Evolutionary conservation across 2,113 vertebrate species (phyloP).

Genomic region (Dasyornis broadbenti): DNA sequence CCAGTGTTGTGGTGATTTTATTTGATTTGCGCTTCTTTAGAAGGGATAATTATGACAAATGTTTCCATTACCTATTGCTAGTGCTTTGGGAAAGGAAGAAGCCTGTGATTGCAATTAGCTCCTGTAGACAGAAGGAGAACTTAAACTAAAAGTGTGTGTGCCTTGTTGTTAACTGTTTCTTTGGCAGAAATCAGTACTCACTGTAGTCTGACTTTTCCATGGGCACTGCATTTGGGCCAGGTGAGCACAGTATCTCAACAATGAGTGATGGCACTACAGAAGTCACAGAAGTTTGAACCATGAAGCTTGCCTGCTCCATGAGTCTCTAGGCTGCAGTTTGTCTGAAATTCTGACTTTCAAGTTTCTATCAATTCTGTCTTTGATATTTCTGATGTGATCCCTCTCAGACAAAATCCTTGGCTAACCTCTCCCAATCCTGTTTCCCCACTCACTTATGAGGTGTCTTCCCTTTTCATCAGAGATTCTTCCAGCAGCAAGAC

Average conservation of each 20-base stretch:
- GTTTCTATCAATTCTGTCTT: background rate
- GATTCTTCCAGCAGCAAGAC: background rate
- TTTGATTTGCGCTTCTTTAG: background rate
- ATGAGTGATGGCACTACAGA: background rate
- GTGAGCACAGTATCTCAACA: background rate
- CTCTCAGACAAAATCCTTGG: background rate
- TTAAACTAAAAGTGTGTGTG: background rate
- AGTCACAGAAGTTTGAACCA: background rate
- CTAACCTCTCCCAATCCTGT: background rate
- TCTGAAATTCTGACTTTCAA: background rate
- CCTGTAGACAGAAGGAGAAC: background rate
- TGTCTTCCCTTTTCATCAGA: background rate
- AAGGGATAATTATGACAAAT: constrained; percentile 53
- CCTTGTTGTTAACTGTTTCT: constrained; percentile 23
- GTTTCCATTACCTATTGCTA: constrained; percentile 18
- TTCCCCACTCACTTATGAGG: background rate
- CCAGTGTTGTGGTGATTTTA: constrained; percentile 25
- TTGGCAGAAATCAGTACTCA: background rate
- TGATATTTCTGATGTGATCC: background rate
- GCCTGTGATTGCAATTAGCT: constrained; percentile 31
- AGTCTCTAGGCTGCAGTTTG: background rate
- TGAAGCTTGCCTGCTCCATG: background rate
- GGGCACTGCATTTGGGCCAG: background rate
- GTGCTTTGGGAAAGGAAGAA: constrained; percentile 30
- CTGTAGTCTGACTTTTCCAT: background rate